Evolutionary conservation across 2,797 vertebrate species (phyloP).

Genomic region (Ispidina lecontei): DNA sequence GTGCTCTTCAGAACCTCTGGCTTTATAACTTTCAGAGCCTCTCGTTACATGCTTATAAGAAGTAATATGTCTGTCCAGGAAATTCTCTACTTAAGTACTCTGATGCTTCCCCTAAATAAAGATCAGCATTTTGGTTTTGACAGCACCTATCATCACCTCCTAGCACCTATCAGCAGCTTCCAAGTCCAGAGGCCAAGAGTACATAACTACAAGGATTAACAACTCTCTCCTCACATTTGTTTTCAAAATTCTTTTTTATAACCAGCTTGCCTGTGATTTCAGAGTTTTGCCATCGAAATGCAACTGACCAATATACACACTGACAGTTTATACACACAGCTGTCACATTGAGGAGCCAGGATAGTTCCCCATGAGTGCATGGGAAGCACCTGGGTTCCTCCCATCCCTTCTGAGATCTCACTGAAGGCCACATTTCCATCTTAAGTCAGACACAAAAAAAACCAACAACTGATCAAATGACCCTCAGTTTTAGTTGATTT

Average conservation of each 20-base stretch:
- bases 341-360: neutral
- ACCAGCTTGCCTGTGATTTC: neutral
- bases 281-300: neutral
- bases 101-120: neutral
- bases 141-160: neutral
- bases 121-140: neutral
- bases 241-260: neutral
- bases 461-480: neutral
- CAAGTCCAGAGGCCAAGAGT: neutral
- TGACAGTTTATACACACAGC: neutral
- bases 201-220: neutral
- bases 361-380: fast-evolving
- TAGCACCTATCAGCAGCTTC: neutral
- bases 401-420: neutral
- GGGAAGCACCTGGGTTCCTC: neutral
- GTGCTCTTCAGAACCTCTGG: neutral
- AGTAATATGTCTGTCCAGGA: neutral
- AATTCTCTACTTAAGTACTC: neutral
- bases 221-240: neutral
- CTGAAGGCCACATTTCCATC: neutral
- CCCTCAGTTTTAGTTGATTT: neutral
- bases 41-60: neutral
- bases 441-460: neutral
- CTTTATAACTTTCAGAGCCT: neutral
- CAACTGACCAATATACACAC: neutral